A percentile compares a stretch with the other conserved stretches of the same genome.
phyloP scores from a whole-genome alignment of 2,113 vertebrate species.

The Aegypius monachus region DNA sequence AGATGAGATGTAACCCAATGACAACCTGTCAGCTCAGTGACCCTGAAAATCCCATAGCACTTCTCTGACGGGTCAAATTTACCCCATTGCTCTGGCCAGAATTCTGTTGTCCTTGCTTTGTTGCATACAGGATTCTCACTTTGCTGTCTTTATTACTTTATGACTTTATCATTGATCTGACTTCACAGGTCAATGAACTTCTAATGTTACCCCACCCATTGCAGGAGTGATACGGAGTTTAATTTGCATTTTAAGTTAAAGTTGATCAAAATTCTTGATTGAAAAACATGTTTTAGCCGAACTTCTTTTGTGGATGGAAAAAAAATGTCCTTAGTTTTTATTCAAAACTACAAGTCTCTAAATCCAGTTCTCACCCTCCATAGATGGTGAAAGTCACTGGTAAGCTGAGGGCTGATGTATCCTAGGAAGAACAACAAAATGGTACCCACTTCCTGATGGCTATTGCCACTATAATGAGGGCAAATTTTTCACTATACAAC shows the following conservation, averaged over 20 bases:
- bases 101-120: background rate
- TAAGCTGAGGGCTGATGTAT: background rate
- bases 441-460: background rate
- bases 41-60: background rate
- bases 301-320: background rate
- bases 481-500: background rate
- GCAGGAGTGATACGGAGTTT: background rate
- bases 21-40: background rate
- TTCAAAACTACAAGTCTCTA: background rate
- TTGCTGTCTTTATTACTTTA: background rate
- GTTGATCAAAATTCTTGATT: background rate
- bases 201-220: background rate
- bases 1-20: background rate
- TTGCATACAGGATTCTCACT: background rate
- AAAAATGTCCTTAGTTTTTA: background rate
- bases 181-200: background rate
- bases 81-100: background rate
- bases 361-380: background rate
- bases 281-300: background rate
- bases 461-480: background rate
- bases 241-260: background rate
- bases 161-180: background rate
- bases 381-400: background rate
- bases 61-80: background rate
- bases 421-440: background rate